phyloP scores from a whole-genome alignment of 1,140 invertebrate species.

The Anoplolepis gracilipes region DNA sequence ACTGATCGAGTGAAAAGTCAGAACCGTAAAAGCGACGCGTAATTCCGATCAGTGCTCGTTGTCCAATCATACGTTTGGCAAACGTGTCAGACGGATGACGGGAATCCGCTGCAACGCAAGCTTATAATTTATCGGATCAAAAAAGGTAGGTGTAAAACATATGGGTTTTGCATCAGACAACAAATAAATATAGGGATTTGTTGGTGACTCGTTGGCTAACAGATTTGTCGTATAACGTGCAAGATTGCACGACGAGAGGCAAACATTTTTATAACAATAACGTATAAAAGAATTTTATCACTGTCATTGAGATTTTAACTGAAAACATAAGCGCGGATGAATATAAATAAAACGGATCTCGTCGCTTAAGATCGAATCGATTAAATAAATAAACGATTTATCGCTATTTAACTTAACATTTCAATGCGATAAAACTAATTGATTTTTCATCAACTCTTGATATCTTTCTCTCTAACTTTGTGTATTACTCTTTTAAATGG shows the following conservation, averaged over 20 bases:
- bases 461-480: neutral
- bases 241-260: conserved; percentile 67
- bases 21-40: conserved; percentile 59
- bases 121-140: conserved; percentile 84
- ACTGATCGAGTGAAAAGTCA: conserved; percentile 54
- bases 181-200: conserved; percentile 84
- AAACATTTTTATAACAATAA: conserved; percentile 68
- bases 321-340: neutral
- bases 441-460: neutral
- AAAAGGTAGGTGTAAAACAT: conserved; percentile 83
- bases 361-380: neutral
- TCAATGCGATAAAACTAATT: conserved; percentile 16
- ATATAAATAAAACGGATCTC: conserved; percentile 12
- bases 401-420: neutral
- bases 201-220: conserved; percentile 69
- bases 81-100: conserved; percentile 79
- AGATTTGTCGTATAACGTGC: conserved; percentile 69
- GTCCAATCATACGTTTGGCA: conserved; percentile 74
- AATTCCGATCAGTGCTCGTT: conserved; percentile 69
- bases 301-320: conserved; percentile 53
- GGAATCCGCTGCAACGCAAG: conserved; percentile 80
- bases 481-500: no score
- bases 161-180: conserved; percentile 81
- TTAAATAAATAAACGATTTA: neutral
- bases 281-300: conserved; percentile 59